A percentile compares a stretch with the other conserved stretches of the same genome.
phyloP scores from a whole-genome alignment of 2,797 vertebrate species.

The Selene dorsalis region DNA sequence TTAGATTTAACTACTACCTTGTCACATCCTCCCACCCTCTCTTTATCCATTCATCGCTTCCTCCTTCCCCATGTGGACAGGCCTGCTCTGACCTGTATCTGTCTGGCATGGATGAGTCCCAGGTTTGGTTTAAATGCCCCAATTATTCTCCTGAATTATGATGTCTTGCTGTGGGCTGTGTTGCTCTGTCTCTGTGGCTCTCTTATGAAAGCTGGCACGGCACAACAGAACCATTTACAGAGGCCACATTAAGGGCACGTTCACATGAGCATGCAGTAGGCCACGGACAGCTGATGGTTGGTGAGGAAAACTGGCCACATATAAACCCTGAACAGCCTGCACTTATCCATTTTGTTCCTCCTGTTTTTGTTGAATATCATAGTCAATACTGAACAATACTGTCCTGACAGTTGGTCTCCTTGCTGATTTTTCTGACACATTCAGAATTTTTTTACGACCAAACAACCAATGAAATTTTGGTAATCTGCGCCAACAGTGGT shows the following conservation, averaged over 20 bases:
- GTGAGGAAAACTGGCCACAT: conserved; percentile 22
- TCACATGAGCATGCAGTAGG: conserved; percentile 54
- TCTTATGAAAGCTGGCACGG: conserved; percentile 74
- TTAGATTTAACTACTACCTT: conserved; percentile 47
- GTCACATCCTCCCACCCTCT: conserved; percentile 50
- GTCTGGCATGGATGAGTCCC: conserved; percentile 80
- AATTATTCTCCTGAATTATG: conserved; percentile 86
- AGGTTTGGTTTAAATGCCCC: conserved; percentile 80
- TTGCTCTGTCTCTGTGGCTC: conserved; percentile 71
- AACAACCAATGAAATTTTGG: no score
- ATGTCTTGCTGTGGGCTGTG: conserved; percentile 70
- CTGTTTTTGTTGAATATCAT: background rate
- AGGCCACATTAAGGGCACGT: conserved; percentile 69
- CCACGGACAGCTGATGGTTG: conserved; percentile 26
- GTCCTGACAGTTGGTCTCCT: no score
- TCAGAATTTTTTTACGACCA: no score
- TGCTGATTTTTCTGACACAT: no score
- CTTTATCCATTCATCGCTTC: conserved; percentile 56
- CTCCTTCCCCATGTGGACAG: conserved; percentile 64
- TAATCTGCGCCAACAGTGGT: background rate
- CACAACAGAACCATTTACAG: conserved; percentile 71
- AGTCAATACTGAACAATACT: no score
- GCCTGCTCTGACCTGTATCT: conserved; percentile 79
- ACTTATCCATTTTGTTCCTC: background rate
- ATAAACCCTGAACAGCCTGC: no score